phyloP scores from a whole-genome alignment of 2,888 invertebrate genomes.

The Enchytraeus crypticus region DNA sequence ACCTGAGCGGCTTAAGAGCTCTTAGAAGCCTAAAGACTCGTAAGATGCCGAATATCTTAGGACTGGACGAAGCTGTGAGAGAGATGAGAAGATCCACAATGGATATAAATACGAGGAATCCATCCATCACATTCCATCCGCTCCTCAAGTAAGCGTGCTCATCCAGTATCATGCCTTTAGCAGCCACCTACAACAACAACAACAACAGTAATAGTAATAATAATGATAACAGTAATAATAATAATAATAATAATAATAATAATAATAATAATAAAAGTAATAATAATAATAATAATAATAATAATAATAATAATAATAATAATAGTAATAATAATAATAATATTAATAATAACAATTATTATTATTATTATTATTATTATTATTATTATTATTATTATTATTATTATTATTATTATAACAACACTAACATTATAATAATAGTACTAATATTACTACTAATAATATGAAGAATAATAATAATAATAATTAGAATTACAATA shows the following conservation, averaged over 20 bases:
- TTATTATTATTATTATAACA: too few species aligned
- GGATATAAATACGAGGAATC: conserved; percentile 90
- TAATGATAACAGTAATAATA: background rate
- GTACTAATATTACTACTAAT: too few species aligned
- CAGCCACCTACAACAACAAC: conserved; percentile 65
- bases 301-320: background rate
- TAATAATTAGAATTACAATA: too few species aligned
- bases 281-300: background rate
- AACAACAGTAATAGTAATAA: background rate
- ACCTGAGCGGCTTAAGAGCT: conserved; percentile 78
- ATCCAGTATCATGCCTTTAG: conserved; percentile 90
- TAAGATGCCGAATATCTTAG: conserved; percentile 95
- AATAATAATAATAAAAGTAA: background rate
- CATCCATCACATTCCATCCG: conserved; percentile 99
- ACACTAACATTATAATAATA: too few species aligned
- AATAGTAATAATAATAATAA: background rate
- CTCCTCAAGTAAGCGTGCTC: conserved; percentile 92
- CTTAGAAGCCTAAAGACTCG: conserved; percentile 91
- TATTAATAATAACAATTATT: background rate
- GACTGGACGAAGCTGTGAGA: conserved; percentile 74
- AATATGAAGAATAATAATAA: too few species aligned
- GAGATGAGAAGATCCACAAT: conserved; percentile 94
- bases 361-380: background rate
- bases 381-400: background rate
- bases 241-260: background rate